These are phyloP conservation scores for Tamandua tetradactyla DNA, from an alignment of 2,797 vertebrate genomes.

Conservation along the genomic window DNA sequence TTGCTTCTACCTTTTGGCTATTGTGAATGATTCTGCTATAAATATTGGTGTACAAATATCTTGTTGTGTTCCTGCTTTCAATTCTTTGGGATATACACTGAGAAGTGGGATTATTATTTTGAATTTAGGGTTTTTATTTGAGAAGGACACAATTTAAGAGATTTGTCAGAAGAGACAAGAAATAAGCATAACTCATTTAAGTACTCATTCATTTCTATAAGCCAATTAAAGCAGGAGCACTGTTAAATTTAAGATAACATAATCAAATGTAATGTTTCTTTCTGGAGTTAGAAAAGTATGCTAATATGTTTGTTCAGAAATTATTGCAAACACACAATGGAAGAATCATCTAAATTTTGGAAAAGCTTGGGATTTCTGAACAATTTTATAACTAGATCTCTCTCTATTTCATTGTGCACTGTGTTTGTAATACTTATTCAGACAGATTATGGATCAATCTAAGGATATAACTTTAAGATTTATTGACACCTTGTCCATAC, in stretches of 20 bases:
- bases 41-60: too few relatives aligned
- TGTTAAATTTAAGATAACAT: neutral
- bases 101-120: slow-evolving; percentile 25
- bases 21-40: too few relatives aligned
- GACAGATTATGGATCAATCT: neutral
- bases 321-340: neutral
- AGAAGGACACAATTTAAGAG: neutral
- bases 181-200: neutral
- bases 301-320: neutral
- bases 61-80: too few relatives aligned
- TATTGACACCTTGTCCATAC: neutral
- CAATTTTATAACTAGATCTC: neutral
- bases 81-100: too few relatives aligned
- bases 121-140: neutral
- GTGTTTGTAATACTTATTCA: neutral
- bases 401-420: neutral
- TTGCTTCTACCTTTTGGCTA: too few relatives aligned
- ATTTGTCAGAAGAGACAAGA: slow-evolving; percentile 5
- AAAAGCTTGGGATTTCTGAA: neutral
- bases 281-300: neutral
- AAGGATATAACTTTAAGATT: neutral
- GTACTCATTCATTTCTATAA: neutral
- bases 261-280: neutral
- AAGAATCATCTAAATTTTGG: neutral
- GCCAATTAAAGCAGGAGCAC: neutral